Conservation (phyloP, 1,140 invertebrate genomes). For the Drosophila grimshawi region DNA sequence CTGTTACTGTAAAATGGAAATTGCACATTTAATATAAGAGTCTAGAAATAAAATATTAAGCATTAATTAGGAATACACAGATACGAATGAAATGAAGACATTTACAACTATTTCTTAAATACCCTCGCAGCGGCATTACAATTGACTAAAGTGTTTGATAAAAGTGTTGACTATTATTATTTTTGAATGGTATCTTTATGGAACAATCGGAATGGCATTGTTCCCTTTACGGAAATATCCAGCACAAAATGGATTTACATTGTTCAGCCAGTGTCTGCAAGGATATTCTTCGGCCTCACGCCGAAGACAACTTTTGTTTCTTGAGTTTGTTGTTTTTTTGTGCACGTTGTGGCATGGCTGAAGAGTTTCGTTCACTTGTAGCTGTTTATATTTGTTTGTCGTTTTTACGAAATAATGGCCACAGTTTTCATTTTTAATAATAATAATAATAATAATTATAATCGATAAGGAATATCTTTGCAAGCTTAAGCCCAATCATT, state of each 20-base stretch:
- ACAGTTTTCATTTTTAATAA: constrained; percentile 27
- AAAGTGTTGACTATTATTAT: no score
- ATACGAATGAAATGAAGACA: constrained; percentile 39
- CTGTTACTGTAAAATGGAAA: constrained; percentile 41
- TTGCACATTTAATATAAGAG: constrained; percentile 39
- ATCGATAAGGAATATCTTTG: constrained; percentile 51
- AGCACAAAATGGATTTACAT: no score
- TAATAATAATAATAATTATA: constrained; percentile 14
- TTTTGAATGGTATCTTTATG: no score
- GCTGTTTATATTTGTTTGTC: constrained; percentile 8
- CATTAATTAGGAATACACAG: constrained; percentile 26
- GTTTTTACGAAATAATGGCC: constrained; percentile 42
- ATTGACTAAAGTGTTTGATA: no score
- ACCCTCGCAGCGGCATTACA: background rate
- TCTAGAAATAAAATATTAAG: constrained; percentile 10
- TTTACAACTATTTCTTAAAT: background rate
- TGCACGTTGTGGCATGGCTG: constrained; percentile 38
- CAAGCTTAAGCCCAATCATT: constrained; percentile 48
- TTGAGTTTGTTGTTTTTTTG: constrained; percentile 19
- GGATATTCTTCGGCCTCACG: background rate
- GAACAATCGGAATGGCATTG: no score
- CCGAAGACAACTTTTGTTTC: background rate
- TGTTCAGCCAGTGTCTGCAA: background rate
- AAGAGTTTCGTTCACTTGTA: constrained; percentile 23
- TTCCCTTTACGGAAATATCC: no score